phyloP scores from a whole-genome alignment of 2,113 vertebrate genomes.

The Salminus brasiliensis region DNA sequence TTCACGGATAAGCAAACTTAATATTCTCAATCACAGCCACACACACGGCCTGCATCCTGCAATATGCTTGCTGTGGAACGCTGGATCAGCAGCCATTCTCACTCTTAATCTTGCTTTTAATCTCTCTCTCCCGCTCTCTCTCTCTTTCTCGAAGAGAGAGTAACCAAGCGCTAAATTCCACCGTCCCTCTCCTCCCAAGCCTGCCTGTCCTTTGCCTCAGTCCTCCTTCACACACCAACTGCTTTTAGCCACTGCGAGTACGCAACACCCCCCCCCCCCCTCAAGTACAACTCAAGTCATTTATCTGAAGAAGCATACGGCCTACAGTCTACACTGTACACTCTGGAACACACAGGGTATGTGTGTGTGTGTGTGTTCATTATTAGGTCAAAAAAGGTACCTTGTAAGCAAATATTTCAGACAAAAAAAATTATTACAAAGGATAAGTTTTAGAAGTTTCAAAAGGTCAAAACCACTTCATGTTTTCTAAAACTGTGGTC shows the following conservation, averaged over 20 bases:
- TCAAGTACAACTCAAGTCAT: not conserved
- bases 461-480: too few species aligned
- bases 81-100: constrained; percentile 39
- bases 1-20: constrained; percentile 33
- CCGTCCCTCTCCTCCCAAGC: constrained; percentile 25
- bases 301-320: not conserved
- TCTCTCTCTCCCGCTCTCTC: constrained; percentile 48
- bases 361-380: too few species aligned
- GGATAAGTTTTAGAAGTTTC: too few species aligned
- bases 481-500: too few species aligned
- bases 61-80: constrained; percentile 1
- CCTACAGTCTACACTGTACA: not conserved
- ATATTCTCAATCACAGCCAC: constrained; percentile 27
- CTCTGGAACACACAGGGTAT: too few species aligned
- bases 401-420: too few species aligned
- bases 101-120: constrained; percentile 37
- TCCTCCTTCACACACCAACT: constrained; percentile 53
- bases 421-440: too few species aligned
- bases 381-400: too few species aligned
- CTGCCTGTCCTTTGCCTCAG: constrained; percentile 38
- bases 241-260: constrained; percentile 9
- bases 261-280: not conserved
- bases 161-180: constrained; percentile 57
- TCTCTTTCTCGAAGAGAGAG: constrained; percentile 2
- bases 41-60: constrained; percentile 12